Evolutionary conservation across 2,888 invertebrate genomes (phyloP).

Genomic region (Ellobium chinense): DNA sequence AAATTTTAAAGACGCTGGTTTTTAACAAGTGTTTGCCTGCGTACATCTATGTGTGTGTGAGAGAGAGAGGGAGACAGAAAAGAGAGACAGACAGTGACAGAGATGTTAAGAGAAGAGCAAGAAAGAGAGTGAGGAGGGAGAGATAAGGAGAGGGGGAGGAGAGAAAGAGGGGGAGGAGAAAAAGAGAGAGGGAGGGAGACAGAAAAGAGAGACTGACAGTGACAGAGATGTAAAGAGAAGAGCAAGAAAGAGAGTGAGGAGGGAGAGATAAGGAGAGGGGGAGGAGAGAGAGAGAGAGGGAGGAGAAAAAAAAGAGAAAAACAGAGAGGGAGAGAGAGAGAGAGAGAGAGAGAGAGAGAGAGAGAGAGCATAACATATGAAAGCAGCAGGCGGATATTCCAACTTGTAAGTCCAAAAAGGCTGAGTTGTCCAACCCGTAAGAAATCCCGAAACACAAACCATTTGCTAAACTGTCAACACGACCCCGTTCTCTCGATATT

Average conservation of each 20-base stretch:
- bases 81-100: no score
- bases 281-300: neutral
- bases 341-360: slow-evolving; percentile 33
- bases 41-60: no score
- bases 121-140: neutral
- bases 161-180: neutral
- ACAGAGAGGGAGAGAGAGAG: neutral
- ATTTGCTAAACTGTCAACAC: no score
- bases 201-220: neutral
- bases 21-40: no score
- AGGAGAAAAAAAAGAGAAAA: neutral
- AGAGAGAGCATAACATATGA: no score
- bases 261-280: neutral
- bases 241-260: neutral
- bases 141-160: neutral
- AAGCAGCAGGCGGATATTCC: no score
- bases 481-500: no score
- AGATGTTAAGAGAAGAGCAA: neutral
- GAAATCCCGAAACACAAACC: no score
- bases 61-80: no score
- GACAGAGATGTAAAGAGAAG: slow-evolving; percentile 12
- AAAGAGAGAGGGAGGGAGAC: neutral
- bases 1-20: no score
- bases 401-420: no score
- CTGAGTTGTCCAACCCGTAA: no score